Evolutionary conservation across 2,797 vertebrate genomes (phyloP), one percentile per base, ranked within the genome.

Genomic region (Acrossocheilus fasciatus): DNA sequence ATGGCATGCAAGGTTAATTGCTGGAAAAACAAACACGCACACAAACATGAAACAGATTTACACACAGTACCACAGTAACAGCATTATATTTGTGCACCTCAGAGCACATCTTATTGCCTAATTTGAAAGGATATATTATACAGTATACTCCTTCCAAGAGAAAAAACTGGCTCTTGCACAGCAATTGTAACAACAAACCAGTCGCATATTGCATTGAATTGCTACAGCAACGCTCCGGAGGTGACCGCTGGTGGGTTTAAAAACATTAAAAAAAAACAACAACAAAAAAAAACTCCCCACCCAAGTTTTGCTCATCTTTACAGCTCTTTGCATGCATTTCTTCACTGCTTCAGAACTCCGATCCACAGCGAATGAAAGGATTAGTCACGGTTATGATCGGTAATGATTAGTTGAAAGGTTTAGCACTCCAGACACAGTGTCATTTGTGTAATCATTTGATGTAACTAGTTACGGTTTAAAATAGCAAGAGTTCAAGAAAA

Each of bases 121-220:
- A 76, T 26, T 45, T 6, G 52, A 69, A 80, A 52, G 66, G 39
- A 45, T 66, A 34, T 26, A 41, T 80, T 62, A 45, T 41, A 84
- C 81, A 73, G 30, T 69, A 54, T 76, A 79, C 34, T 54, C 39
- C 52, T 62, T 79, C 36, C 68, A 64, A 82, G 68, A 52, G 54
- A 57, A 72, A 72, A 59, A 84, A 54, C 74, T 26, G 74, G 69
- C 82, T 89, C 64, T 68, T 77, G 70, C 86, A 86, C 87, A 88
- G 80, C 70, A 50, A 86, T 85, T 34, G 54, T 81, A 88, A 85
- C 88, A 88, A 85, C 89, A 90, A 93, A 93, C 90, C 93, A 91
- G 92, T 93, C 89, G 89, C 89, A 88, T 93, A 93, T 93, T 95
- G 95, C 93, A 93, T 94, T 91, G 70, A 85, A 87, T 83, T 45